Conservation (phyloP, 2,797 vertebrate species). For the Acomys russatus region DNA sequence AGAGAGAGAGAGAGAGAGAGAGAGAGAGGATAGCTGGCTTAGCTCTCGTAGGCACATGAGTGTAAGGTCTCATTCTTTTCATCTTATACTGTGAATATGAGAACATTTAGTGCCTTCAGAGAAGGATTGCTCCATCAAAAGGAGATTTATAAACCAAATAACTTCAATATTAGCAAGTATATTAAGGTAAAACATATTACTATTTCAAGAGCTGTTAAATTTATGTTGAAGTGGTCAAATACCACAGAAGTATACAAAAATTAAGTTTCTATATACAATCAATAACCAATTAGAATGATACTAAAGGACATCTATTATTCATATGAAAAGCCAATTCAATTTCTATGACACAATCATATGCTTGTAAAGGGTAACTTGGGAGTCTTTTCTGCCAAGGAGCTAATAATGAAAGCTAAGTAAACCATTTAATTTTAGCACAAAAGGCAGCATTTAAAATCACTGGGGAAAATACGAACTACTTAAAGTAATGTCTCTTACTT, state of each 20-base stretch:
- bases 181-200: neutral
- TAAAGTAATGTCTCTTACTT: neutral
- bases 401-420: slow-evolving; percentile 31
- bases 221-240: neutral
- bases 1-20: too few species aligned
- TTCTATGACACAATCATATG: neutral
- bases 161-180: neutral
- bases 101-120: neutral
- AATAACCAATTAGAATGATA: neutral
- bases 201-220: neutral
- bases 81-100: neutral
- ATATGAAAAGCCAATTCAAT: slow-evolving; percentile 3
- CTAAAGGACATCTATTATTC: neutral
- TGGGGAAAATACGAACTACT: neutral
- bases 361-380: neutral
- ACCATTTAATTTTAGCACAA: neutral
- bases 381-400: slow-evolving; percentile 1
- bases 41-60: neutral
- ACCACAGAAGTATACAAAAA: neutral
- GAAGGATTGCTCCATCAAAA: neutral
- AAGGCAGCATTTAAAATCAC: slow-evolving; percentile 19
- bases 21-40: neutral
- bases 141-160: neutral
- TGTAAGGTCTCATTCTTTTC: slow-evolving; percentile 1
- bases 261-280: neutral